Percentiles rank a stretch among this genome's conserved stretches.
phyloP scores from a whole-genome alignment of 2,888 invertebrate genomes.

The Drosophila putrida region DNA sequence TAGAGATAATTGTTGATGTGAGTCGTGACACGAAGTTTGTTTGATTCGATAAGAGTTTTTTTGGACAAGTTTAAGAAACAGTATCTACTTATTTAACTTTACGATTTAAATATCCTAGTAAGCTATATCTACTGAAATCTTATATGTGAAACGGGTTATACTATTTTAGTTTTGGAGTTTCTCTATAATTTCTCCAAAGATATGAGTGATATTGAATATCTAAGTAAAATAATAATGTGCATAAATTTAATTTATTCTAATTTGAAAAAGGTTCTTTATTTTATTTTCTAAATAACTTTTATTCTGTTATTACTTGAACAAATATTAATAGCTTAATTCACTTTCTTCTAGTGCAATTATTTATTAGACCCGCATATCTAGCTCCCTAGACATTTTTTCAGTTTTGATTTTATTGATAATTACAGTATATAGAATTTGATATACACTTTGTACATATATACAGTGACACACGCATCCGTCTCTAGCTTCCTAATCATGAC shows the following conservation, averaged over 20 bases:
- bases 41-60: not conserved
- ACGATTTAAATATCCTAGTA: not conserved
- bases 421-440: too few species aligned
- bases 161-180: too few species aligned
- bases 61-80: not conserved
- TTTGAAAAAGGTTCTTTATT: too few species aligned
- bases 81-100: not conserved
- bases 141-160: not conserved
- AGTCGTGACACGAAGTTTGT: constrained; percentile 12
- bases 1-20: constrained; percentile 24
- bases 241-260: too few species aligned
- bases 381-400: too few species aligned
- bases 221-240: too few species aligned
- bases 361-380: too few species aligned
- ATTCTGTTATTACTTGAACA: too few species aligned
- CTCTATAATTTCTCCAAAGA: too few species aligned
- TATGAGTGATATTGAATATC: too few species aligned
- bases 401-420: too few species aligned
- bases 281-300: too few species aligned
- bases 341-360: not conserved
- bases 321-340: not conserved
- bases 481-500: constrained; percentile 35
- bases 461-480: not conserved
- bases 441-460: not conserved
- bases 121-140: not conserved